Conservation (phyloP, 2,113 vertebrate species). For the Cercopithecus mona region DNA sequence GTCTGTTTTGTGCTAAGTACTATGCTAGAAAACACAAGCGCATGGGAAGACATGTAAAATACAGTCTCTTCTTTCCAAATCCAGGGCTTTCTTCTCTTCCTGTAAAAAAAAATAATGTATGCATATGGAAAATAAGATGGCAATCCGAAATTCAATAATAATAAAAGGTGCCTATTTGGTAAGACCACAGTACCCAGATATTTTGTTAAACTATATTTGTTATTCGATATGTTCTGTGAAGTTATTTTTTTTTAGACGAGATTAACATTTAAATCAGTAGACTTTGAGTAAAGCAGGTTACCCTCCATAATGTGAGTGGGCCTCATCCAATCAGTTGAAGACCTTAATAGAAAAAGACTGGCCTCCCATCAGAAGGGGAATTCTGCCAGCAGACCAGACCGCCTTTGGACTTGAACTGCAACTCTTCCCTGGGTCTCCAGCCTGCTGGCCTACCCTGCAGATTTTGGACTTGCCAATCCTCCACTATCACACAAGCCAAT, state of each 20-base stretch:
- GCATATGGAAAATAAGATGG: background rate
- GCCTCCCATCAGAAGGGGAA: background rate
- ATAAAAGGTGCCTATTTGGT: background rate
- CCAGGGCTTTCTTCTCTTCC: background rate
- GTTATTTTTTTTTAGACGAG: background rate
- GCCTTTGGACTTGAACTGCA: background rate
- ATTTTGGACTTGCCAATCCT: background rate
- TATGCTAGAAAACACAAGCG: background rate
- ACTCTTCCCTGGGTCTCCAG: background rate
- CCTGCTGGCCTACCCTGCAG: background rate
- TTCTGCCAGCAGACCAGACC: background rate
- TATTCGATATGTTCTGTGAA: background rate
- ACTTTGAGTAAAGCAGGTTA: background rate
- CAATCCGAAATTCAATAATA: background rate
- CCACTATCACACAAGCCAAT: background rate
- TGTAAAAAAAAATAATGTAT: background rate
- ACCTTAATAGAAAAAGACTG: background rate
- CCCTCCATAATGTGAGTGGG: background rate
- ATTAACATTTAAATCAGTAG: background rate
- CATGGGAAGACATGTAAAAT: background rate
- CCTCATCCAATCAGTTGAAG: background rate
- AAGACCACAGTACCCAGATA: background rate
- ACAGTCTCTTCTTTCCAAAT: background rate
- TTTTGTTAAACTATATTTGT: background rate
- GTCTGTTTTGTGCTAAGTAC: background rate